These are phyloP conservation scores for Calyptommatus sinebrachiatus DNA, from an alignment of 2,113 vertebrate genomes.

Conservation along the genomic window DNA sequence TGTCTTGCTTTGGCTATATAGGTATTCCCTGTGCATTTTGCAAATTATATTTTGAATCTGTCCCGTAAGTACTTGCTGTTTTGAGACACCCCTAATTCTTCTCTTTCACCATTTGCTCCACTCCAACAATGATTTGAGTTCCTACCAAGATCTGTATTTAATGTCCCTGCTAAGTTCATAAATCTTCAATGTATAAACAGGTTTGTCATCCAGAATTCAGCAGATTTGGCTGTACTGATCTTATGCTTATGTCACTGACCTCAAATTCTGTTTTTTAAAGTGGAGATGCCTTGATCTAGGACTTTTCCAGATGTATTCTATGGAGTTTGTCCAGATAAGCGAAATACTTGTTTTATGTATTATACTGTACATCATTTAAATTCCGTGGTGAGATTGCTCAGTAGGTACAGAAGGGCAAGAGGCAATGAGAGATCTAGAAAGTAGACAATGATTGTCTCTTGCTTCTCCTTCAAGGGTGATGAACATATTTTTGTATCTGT, in stretches of 20 bases:
- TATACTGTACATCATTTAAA: not conserved
- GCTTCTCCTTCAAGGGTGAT: no score
- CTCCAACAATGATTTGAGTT: not conserved
- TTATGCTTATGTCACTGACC: not conserved
- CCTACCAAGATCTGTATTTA: not conserved
- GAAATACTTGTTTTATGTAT: not conserved
- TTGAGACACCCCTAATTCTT: not conserved
- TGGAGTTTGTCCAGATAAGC: not conserved
- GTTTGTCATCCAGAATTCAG: not conserved
- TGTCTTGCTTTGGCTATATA: not conserved
- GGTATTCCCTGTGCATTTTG: not conserved
- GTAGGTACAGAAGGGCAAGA: not conserved
- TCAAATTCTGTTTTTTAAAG: not conserved
- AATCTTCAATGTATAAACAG: constrained; percentile 6
- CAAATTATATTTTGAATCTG: not conserved
- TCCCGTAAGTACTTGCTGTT: not conserved
- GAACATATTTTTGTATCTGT: no score
- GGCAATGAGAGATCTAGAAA: no score
- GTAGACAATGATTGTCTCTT: no score
- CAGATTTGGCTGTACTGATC: not conserved
- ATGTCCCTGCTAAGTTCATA: constrained; percentile 6
- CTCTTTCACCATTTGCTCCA: not conserved
- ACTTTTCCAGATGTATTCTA: constrained; percentile 23
- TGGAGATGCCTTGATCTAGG: constrained; percentile 6
- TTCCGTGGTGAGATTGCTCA: not conserved